These are phyloP conservation scores for Laticauda colubrina DNA, from an alignment of 2,113 vertebrate species.

Conservation along the genomic window DNA sequence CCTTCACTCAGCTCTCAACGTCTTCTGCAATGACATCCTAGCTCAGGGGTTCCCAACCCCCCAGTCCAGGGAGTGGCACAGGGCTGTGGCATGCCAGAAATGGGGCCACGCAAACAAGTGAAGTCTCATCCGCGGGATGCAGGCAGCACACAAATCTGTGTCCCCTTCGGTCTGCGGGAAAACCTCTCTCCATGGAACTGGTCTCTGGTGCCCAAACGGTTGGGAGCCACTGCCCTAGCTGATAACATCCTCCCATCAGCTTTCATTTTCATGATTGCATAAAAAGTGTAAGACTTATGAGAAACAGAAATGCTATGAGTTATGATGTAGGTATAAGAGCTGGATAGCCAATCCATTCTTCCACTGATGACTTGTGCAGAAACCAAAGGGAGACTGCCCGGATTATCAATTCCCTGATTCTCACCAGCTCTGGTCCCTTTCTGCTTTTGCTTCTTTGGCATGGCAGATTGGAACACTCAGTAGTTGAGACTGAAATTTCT, in stretches of 20 bases:
- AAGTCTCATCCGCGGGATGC: too few relatives aligned
- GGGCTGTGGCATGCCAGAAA: too few relatives aligned
- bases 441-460: not conserved
- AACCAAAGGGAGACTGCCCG: not conserved
- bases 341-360: not conserved
- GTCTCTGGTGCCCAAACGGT: too few relatives aligned
- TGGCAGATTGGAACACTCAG: not conserved
- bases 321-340: not conserved
- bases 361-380: not conserved
- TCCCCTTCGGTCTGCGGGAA: too few relatives aligned
- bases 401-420: not conserved
- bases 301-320: not conserved
- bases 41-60: too few relatives aligned
- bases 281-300: not conserved
- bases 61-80: too few relatives aligned
- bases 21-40: not conserved
- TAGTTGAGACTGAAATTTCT: not conserved
- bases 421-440: not conserved
- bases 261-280: not conserved
- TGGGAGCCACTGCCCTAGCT: not conserved
- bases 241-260: not conserved
- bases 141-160: too few relatives aligned
- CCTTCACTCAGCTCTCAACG: not conserved
- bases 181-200: too few relatives aligned
- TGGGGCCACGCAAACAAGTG: too few relatives aligned